Evolutionary conservation across 1,140 invertebrate species (phyloP), one percentile per base, ranked within the genome.

Genomic region (Anoplolepis gracilipes): DNA sequence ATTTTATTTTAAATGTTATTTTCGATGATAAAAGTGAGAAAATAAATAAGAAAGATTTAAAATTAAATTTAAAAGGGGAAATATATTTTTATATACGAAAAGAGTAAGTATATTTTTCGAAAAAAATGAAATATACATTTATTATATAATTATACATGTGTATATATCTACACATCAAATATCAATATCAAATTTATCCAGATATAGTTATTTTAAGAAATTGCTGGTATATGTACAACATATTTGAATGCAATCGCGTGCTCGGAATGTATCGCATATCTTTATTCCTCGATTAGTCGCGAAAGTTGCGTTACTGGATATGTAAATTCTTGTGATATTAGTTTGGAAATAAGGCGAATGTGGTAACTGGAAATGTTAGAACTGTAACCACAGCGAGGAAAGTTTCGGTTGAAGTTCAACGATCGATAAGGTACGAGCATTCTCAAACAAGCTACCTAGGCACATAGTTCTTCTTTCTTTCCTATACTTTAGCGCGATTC

Each of bases 361-460:
- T 49, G 42, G 64, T 67, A 57, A 78, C 36, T 33, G 16, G 62
- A 62, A 72, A 78, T 72, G 78, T 85, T 49, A 65, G 77, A 6
- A 64, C 19, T 85, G 42, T 70, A 53, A 46, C 46, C 36, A 55
- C 55, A 33, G 25, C 13, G 59, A 73, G 85, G 22, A 55, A 67
- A 36, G 86, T 82, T 82, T 42, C 46, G 42, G 67, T 19, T 19
- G 22, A 36, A 62, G 30, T 69, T 30, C 61, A 42, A 87, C 19
- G 76, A 85, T 88, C 86, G 76, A 89, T 87, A 72, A 64, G 55
- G 42, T 46, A 57, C 39, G 76, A 85, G 49, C 61, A 46, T 57
- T 62, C 81, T 85, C 87, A 78, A 89, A 87, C 79, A 82, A 90
- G 85, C 85, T 90, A 46, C 65, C 76, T 81, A 33, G 49, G 28